Conservation (phyloP, 2,888 invertebrate species). For the Deilephila elpenor region DNA sequence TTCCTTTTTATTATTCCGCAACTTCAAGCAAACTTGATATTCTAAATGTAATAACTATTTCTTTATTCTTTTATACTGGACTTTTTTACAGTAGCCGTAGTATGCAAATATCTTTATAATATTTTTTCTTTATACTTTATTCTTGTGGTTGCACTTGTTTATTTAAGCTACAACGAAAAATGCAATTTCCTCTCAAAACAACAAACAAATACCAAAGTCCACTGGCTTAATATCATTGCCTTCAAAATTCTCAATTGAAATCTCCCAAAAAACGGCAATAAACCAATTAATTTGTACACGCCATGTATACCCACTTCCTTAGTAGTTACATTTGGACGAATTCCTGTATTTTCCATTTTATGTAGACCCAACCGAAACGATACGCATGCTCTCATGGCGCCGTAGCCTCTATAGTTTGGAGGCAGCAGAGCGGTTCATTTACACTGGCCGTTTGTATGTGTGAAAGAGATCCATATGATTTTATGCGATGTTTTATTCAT, state of each 20-base stretch:
- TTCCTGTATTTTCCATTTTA: constrained; percentile 51
- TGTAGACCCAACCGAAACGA: constrained; percentile 36
- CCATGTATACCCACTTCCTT: constrained; percentile 52
- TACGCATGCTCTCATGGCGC: constrained; percentile 31
- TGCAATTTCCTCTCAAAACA: too few species aligned
- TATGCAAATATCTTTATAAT: background rate
- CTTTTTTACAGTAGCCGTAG: constrained; percentile 2
- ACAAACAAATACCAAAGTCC: too few species aligned
- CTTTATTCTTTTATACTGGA: background rate
- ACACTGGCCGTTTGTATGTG: constrained; percentile 55
- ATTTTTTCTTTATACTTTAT: too few species aligned
- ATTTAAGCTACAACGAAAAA: too few species aligned
- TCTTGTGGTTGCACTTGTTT: too few species aligned
- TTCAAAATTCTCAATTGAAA: constrained; percentile 2
- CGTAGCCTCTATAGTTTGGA: constrained; percentile 34
- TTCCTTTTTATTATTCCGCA: constrained; percentile 20
- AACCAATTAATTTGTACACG: constrained; percentile 57
- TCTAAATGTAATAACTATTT: constrained; percentile 23
- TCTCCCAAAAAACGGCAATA: constrained; percentile 27
- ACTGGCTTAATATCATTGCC: too few species aligned
- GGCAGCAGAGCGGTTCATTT: constrained; percentile 27
- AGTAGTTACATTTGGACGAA: constrained; percentile 48
- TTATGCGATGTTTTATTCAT: constrained; percentile 75
- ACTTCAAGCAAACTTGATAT: constrained; percentile 33
- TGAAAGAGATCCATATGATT: constrained; percentile 65